Conservation (phyloP, 2,113 vertebrate genomes). For the Pholis gunnellus region DNA sequence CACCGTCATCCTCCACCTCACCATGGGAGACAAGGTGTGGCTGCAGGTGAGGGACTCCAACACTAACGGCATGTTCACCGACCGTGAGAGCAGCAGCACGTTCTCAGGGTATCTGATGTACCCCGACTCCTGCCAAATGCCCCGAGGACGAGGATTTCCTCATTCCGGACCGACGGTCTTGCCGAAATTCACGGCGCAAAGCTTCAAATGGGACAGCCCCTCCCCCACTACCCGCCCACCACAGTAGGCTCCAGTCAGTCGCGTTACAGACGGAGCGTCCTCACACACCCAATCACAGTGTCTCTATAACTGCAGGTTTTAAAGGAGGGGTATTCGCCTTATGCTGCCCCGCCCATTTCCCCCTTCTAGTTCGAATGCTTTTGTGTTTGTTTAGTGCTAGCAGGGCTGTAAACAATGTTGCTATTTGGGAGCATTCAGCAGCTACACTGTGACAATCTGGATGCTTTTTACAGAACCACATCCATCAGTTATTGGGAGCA, state of each 20-base stretch:
- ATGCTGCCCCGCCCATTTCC: neutral
- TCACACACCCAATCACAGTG: conserved; percentile 43
- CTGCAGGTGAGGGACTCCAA: conserved; percentile 72
- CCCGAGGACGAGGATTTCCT: neutral
- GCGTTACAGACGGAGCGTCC: conserved; percentile 16
- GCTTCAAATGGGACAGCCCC: neutral
- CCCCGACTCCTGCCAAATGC: conserved; percentile 74
- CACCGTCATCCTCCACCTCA: conserved; percentile 70
- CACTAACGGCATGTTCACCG: conserved; percentile 74
- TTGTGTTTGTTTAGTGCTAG: too few relatives aligned
- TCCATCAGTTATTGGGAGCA: too few relatives aligned
- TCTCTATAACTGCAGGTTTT: conserved; percentile 33
- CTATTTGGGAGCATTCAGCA: too few relatives aligned
- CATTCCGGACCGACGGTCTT: neutral
- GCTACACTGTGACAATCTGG: too few relatives aligned
- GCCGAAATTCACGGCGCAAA: neutral
- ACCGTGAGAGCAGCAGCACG: conserved; percentile 67
- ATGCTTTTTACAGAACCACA: too few relatives aligned
- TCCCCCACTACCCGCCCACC: neutral
- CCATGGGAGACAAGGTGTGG: conserved; percentile 64
- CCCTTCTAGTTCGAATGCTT: too few relatives aligned
- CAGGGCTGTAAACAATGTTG: too few relatives aligned
- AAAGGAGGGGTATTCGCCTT: conserved; percentile 41
- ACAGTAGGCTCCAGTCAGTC: neutral
- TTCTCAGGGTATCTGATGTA: conserved; percentile 80